Evolutionary conservation across 2,797 vertebrate species (phyloP).

Genomic region (Bradypus variegatus): DNA sequence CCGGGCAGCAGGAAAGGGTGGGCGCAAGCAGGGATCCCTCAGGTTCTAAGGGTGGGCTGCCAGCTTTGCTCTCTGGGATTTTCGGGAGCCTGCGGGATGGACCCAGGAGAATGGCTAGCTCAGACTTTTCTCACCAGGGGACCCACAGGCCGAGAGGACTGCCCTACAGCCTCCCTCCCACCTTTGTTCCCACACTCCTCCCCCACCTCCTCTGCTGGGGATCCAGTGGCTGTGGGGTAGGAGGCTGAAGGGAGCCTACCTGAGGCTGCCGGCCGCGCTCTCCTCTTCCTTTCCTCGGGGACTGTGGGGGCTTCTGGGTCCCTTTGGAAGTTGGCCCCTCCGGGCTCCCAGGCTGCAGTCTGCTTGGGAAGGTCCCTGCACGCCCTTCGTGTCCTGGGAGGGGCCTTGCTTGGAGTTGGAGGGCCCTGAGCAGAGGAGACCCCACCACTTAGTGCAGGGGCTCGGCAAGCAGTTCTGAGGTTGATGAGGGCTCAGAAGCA

Average conservation of each 20-base stretch:
- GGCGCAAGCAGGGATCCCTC: not conserved
- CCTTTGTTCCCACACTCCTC: not conserved
- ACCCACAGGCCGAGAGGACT: not conserved
- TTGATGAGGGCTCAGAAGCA: not conserved
- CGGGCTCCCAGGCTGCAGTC: not conserved
- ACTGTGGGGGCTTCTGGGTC: not conserved
- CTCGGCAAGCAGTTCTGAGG: not conserved
- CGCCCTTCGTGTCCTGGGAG: not conserved
- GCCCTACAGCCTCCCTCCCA: not conserved
- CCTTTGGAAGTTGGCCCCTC: conserved; percentile 2
- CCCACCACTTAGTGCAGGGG: not conserved
- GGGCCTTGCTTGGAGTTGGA: conserved; percentile 1
- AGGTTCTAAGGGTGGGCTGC: not conserved
- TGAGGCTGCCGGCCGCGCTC: not conserved
- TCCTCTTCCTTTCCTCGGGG: conserved; percentile 12
- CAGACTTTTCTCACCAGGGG: not conserved
- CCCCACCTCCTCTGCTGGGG: not conserved
- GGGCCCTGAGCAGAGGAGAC: conserved; percentile 12
- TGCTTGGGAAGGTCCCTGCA: not conserved
- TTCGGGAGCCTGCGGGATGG: not conserved
- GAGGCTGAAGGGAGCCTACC: not conserved
- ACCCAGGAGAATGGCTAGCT: not conserved
- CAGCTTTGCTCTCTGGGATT: not conserved
- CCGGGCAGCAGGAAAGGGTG: too few relatives aligned
- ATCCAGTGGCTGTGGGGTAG: not conserved